Conservation (phyloP, 2,113 vertebrate species). For the Nipponia nippon region DNA sequence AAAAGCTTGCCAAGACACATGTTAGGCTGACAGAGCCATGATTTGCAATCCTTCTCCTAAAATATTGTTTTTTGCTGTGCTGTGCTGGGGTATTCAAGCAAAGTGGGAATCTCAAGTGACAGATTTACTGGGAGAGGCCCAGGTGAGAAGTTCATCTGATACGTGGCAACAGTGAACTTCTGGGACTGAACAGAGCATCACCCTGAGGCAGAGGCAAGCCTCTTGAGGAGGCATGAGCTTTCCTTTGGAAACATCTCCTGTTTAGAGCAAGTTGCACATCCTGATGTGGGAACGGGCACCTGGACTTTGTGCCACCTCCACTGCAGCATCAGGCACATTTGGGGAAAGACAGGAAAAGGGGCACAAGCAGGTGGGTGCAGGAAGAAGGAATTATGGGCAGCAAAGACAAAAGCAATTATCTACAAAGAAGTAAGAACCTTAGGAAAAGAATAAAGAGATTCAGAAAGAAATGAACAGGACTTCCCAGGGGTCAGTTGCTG, state of each 20-base stretch:
- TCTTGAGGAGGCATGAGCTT: not conserved
- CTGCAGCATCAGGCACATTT: not conserved
- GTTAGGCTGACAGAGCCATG: not conserved
- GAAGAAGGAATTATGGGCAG: not conserved
- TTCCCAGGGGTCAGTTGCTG: not conserved
- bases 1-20: not conserved
- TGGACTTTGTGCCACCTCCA: not conserved
- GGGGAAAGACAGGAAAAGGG: not conserved
- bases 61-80: not conserved
- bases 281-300: too few species aligned
- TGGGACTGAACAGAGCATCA: not conserved
- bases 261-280: not conserved
- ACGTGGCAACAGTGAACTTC: not conserved
- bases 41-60: not conserved
- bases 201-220: not conserved
- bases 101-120: not conserved
- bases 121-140: not conserved
- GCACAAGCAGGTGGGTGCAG: not conserved
- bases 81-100: not conserved
- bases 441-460: not conserved
- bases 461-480: not conserved
- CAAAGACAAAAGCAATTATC: not conserved
- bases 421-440: not conserved
- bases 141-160: not conserved
- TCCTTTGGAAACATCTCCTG: not conserved